Conservation (phyloP, 2,797 vertebrate species). For the Hozukius guyotensis region DNA sequence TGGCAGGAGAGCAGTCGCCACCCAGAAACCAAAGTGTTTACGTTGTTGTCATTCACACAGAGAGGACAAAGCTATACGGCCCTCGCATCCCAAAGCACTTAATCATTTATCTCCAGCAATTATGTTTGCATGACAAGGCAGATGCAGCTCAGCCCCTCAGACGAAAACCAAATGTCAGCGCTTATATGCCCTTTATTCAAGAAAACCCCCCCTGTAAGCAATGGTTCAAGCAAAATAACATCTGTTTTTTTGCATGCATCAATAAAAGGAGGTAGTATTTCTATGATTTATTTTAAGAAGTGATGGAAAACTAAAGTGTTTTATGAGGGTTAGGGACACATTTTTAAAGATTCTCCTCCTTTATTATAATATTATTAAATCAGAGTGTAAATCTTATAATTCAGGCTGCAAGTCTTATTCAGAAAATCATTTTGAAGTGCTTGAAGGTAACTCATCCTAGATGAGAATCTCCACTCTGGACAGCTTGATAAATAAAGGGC, state of each 20-base stretch:
- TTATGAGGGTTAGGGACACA: background rate
- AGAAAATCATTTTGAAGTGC: background rate
- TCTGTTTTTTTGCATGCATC: background rate
- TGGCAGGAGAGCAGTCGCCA: constrained; percentile 69
- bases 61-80: constrained; percentile 37
- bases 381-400: background rate
- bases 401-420: background rate
- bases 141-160: constrained; percentile 9
- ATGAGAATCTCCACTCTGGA: constrained; percentile 3
- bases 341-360: background rate
- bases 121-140: constrained; percentile 58
- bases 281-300: background rate
- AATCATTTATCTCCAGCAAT: constrained; percentile 72
- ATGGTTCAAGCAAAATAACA: constrained; percentile 24
- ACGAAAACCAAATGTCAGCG: constrained; percentile 57
- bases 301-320: background rate
- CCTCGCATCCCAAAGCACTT: constrained; percentile 51
- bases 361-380: background rate
- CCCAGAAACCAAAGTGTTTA: constrained; percentile 69
- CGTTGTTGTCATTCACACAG: constrained; percentile 34
- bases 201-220: background rate
- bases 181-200: constrained; percentile 37
- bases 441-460: constrained; percentile 4
- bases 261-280: background rate
- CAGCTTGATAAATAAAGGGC: constrained; percentile 5